Evolutionary conservation across 2,113 vertebrate genomes (phyloP), one percentile per base, ranked within the genome.

Genomic region (Sinosuthora webbiana): DNA sequence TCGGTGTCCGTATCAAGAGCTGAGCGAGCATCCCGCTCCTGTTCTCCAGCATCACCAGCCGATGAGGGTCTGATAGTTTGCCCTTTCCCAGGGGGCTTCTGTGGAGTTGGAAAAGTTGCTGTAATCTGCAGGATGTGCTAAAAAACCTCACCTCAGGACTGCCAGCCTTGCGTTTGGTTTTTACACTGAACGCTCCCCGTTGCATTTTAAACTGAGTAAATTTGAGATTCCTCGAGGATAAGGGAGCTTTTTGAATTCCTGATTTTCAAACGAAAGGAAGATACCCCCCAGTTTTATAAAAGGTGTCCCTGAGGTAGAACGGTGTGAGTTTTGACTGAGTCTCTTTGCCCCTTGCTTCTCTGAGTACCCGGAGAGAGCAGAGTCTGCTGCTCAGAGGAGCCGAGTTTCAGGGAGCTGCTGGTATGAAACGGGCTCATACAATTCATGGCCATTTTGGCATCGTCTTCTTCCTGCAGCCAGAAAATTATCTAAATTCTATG

Each of bases 361-460:
- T 28, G n/a, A 24, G 2, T 16, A 5, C 15, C 3, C 0, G 0
- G 45, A 15, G 55, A 55, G 41, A 0, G 0, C 62, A 6, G 28
- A 17, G 16, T 57, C 24, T 62, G 73, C 56, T 31, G 21, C 35
- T 35, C 30, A 37, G 33, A 28, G 63, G n/a, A 93, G 70, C 91
- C 1, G 13, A 67, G 37, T 75, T 89, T 41, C 77, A 53, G 71
- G 52, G 33, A 91, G 80, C 67, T 87, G 49, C 68, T 87, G 93
- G 30, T 23, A 14, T 37, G 30, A 59, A 74, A 33, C 0, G 0
- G 35, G 4, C 42, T 75, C 13, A 1, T 7, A 7, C 37, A 64
- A 35, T 82, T 64, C 39, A 3, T 49, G 62, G 37, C 44, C 10
- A 2, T 74, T 85, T 71, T 49, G 60, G 39, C 89, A 56, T 60